Evolutionary conservation across 2,797 vertebrate genomes (phyloP).

Genomic region (Pseudochirops corinnae): DNA sequence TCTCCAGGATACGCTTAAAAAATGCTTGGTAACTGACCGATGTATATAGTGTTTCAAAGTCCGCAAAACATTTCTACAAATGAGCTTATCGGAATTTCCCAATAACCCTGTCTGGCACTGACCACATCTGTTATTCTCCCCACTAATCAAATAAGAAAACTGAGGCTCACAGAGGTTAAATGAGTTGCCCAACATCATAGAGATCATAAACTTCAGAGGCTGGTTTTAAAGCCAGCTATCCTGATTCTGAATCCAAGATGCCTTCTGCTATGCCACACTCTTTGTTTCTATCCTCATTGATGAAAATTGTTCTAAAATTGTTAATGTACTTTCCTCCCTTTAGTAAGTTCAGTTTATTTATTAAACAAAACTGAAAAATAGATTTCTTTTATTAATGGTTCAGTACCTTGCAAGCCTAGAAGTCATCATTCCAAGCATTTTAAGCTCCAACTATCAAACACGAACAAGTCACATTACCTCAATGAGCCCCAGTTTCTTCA

Average conservation of each 20-base stretch:
- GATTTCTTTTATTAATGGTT: not conserved
- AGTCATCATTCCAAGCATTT: not conserved
- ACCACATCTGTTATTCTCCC: not conserved
- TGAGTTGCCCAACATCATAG: not conserved
- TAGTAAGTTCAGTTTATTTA: not conserved
- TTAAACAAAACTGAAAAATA: not conserved
- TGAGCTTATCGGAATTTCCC: not conserved
- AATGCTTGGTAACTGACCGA: not conserved
- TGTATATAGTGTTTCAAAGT: not conserved
- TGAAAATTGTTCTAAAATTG: not conserved
- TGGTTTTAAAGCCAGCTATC: not conserved
- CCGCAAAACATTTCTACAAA: not conserved
- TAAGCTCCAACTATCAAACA: not conserved
- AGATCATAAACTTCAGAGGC: not conserved
- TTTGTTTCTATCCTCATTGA: not conserved
- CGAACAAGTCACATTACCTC: not conserved
- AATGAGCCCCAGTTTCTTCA: not conserved
- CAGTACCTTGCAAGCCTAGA: not conserved
- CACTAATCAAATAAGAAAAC: not conserved
- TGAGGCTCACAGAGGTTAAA: not conserved
- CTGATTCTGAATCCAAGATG: not conserved
- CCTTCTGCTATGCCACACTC: not conserved
- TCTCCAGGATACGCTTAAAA: not conserved
- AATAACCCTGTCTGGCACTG: not conserved
- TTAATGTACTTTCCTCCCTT: not conserved